Base-by-base conservation (phyloP, 1,140 invertebrate genomes). In the Drosophila parabipectinata region DNA sequence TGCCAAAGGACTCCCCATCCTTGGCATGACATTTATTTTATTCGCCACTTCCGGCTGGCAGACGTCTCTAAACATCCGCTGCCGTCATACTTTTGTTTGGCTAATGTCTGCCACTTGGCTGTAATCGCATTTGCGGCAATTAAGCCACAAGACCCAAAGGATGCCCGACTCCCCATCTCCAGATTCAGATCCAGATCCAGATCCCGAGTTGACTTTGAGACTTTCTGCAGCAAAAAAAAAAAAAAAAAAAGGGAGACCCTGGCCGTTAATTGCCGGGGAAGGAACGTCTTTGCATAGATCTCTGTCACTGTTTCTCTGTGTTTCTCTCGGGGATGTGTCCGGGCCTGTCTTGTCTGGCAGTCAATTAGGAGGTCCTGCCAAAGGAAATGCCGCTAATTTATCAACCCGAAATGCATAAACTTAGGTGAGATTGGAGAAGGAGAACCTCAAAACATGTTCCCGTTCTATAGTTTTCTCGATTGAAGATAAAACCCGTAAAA, bases 61-160 rank as follows among this genome's bases (percentile, higher is more conserved):
- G 78, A 82, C 82, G 82, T 88, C 82, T 78, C 59, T 64, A 79
- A 87, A 87, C 82, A 87, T 87, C 82, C 82, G 83, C 83, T 60
- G 69, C 54, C 77, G 52, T 88, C 83, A 87, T 87, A 87, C 79
- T 88, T 90, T 89, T 88, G 84, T 89, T 84, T 80, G 80, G 75
- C 54, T 88, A 89, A 87, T 88, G 84, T 60, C 84, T 79, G 84
- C 79, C 73, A 89, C 84, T 88, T 88, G 83, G 72, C 84, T 74
- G 72, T 89, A 89, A 89, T 89, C 80, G 84, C 83, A 89, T 88
- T 89, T 88, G 76, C 72, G 83, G 79, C 83, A 88, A 88, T 88
- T 88, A 88, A 89, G 79, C 79, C 41, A 8, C 9, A 44, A 9
- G 41, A 44, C 41, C 14, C 41, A n/a, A n/a, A 14, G 32, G 72